Percentiles rank a stretch among this genome's conserved stretches.
These are phyloP conservation scores for Pachyrhynchus sulphureomaculatus DNA, from an alignment of 1,140 invertebrate genomes.

Conservation along the genomic window DNA sequence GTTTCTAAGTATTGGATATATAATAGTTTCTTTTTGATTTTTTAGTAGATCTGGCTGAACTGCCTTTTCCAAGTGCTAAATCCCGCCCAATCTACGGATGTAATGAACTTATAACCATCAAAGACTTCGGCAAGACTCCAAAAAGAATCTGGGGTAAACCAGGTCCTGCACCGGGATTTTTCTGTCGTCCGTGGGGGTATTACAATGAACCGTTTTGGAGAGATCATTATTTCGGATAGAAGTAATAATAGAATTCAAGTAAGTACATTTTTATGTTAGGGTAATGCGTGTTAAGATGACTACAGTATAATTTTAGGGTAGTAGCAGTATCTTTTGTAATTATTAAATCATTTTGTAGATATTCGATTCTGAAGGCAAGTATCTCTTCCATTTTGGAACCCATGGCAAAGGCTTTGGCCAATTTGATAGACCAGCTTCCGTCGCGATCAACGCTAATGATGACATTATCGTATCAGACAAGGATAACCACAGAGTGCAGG, in stretches of 20 bases:
- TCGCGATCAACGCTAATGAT: slow-evolving; percentile 73
- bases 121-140: slow-evolving; percentile 51
- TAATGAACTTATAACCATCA: slow-evolving; percentile 62
- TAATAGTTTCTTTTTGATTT: not conserved
- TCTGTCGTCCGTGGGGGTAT: slow-evolving; percentile 91
- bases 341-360: slow-evolving; percentile 54
- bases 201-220: slow-evolving; percentile 75
- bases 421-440: slow-evolving; percentile 89
- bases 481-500: slow-evolving; percentile 94
- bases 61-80: slow-evolving; percentile 45
- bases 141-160: slow-evolving; percentile 64
- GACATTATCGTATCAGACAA: slow-evolving; percentile 95
- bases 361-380: slow-evolving; percentile 71
- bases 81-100: slow-evolving; percentile 51
- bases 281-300: not conserved
- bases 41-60: not conserved
- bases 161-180: slow-evolving; percentile 70
- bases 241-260: slow-evolving; percentile 88
- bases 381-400: slow-evolving; percentile 77
- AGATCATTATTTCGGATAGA: slow-evolving; percentile 85
- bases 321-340: not conserved
- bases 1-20: too few relatives aligned
- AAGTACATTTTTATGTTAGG: too few relatives aligned
- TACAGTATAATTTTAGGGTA: not conserved
- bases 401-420: slow-evolving; percentile 79